Evolutionary conservation across 37 sponge, comb jelly and placozoan species (phyloP).

Genomic region (Hormiphora californensis): DNA sequence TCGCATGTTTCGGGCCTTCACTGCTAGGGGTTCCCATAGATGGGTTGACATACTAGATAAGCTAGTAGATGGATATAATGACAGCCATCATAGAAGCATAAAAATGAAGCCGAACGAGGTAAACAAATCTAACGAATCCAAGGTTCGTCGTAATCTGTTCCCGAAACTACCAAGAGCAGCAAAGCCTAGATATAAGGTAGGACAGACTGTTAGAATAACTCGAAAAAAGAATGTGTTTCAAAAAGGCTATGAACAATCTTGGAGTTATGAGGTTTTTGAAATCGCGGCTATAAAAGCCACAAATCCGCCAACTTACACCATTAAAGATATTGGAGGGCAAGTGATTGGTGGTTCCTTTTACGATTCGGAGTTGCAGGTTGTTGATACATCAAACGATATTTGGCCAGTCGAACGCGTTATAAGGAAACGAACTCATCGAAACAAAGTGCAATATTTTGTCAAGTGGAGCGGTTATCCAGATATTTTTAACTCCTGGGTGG

Average conservation of each 20-base stretch:
- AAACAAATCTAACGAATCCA: background rate
- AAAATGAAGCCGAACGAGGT: slow-evolving; percentile 10
- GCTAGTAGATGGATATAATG: background rate
- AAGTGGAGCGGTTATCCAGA: slow-evolving; percentile 17
- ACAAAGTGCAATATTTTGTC: background rate
- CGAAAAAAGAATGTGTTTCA: background rate
- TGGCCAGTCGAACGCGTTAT: background rate
- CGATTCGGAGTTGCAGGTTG: background rate
- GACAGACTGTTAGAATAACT: slow-evolving; percentile 6
- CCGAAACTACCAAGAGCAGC: background rate
- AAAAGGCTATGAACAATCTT: background rate
- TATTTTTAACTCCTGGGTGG: slow-evolving; percentile 10
- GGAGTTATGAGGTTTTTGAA: slow-evolving; percentile 24
- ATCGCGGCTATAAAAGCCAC: background rate
- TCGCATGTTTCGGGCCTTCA: background rate
- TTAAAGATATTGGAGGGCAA: background rate
- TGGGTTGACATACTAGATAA: background rate
- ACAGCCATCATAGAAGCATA: background rate
- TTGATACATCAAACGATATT: background rate
- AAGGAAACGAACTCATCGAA: background rate
- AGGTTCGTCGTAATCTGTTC: background rate
- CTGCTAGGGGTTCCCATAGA: background rate
- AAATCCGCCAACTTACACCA: background rate
- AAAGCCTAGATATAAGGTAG: background rate
- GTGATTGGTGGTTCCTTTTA: background rate